Evolutionary conservation across 2,113 vertebrate genomes (phyloP), one percentile per base, ranked within the genome.

Genomic region (Nibea coibor): DNA sequence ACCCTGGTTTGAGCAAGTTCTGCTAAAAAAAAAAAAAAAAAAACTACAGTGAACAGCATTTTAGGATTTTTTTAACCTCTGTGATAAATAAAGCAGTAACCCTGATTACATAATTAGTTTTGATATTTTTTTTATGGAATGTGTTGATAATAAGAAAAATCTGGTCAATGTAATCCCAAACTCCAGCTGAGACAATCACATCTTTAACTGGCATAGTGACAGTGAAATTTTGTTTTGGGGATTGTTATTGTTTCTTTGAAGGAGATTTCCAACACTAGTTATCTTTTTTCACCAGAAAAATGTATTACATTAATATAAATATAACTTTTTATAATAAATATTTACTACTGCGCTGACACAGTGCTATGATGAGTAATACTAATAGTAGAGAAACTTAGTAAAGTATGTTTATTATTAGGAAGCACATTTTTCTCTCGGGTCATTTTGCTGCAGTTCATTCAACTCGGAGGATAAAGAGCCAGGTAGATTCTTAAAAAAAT

Each of bases 361-460:
- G 35, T 39, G 35, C 35, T 39, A 39, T 24, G 3, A 47, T 65
- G 47, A 65, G 12, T 64, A 9, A n/a, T 62, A 62, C 9, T 35
- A 10, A 24, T 17, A 59, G 2, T 11, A 62, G 20, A 12, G 5
- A 4, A 10, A 19, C 6, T 8, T 7, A 63, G 8, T n/a, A 35
- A n/a, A 39, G 10, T n/a, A 42, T 63, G 10, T 39, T 42, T n/a
- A 59, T 11, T 47, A 35, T 35, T 35, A 35, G 6, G 31, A 35
- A 35, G 16, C 5, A 9, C 12, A 24, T 26, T 75, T 43, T n/a
- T 63, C 59, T 14, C 26, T 26, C 1, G 7, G 42, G 11, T 48
- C 2, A 4, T 66, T 66, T 68, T 56, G n/a, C 63, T 69, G 11
- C 31, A 69, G 15, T 74, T 70, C 45, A n/a, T 65, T 64, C 9